Evolutionary conservation across 2,888 invertebrate species (phyloP).

Genomic region (Orthonevra nobilis): DNA sequence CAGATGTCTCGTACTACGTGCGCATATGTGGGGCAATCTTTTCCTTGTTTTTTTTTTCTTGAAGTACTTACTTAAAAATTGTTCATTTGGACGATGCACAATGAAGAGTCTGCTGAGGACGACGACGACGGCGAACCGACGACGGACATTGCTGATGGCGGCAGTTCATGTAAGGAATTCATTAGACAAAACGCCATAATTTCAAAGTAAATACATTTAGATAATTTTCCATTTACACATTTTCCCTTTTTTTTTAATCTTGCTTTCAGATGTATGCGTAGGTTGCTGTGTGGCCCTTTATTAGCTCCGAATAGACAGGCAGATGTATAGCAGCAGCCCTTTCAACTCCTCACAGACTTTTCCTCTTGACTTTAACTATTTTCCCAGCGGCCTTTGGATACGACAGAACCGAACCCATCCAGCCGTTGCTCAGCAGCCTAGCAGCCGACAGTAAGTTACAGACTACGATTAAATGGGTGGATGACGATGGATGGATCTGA

Average conservation of each 20-base stretch:
- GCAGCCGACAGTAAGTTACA: too few species aligned
- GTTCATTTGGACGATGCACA: slow-evolving; percentile 49
- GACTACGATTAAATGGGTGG: slow-evolving; percentile 60
- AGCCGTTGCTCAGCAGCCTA: not conserved
- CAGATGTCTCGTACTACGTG: slow-evolving; percentile 25
- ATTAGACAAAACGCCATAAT: slow-evolving; percentile 68
- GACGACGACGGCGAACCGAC: not conserved
- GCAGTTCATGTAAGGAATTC: slow-evolving; percentile 57
- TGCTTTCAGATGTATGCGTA: slow-evolving; percentile 26
- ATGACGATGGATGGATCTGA: slow-evolving; percentile 65
- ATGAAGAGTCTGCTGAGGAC: not conserved
- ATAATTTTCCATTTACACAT: slow-evolving; percentile 69
- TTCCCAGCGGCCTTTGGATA: not conserved
- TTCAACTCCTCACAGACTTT: slow-evolving; percentile 29
- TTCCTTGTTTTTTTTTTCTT: slow-evolving; percentile 10
- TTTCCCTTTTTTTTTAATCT: too few species aligned
- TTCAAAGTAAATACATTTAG: slow-evolving; percentile 69
- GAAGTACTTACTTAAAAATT: slow-evolving; percentile 58
- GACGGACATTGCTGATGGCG: not conserved
- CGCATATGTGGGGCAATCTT: slow-evolving; percentile 62
- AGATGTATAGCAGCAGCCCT: slow-evolving; percentile 46
- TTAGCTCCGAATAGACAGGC: slow-evolving; percentile 49
- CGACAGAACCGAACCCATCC: not conserved
- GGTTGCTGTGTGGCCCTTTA: slow-evolving; percentile 58
- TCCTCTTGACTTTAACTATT: not conserved